Evolutionary conservation across 2,888 invertebrate genomes (phyloP).

Genomic region (Meteorus colon): DNA sequence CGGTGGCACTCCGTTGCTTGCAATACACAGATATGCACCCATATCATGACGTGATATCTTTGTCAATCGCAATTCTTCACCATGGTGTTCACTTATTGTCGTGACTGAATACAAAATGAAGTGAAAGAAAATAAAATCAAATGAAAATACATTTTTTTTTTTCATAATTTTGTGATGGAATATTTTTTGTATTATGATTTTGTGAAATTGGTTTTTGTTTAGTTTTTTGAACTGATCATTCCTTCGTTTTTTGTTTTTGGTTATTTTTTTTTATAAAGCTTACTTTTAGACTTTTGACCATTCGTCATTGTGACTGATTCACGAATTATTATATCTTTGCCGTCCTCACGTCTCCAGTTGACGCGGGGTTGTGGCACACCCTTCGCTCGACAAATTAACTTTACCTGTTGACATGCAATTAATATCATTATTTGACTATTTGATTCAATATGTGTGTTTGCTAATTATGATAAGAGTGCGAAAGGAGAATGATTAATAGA

Average conservation of each 20-base stretch:
- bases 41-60: constrained; percentile 92
- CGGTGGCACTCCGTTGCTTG: constrained; percentile 90
- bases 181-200: neutral
- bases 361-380: constrained; percentile 88
- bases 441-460: too few relatives aligned
- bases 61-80: constrained; percentile 83
- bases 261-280: constrained; percentile 24
- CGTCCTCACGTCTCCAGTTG: constrained; percentile 90
- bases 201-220: neutral
- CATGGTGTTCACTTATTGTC: constrained; percentile 78
- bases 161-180: too few relatives aligned
- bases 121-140: neutral
- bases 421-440: constrained; percentile 5
- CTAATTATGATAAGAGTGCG: too few relatives aligned
- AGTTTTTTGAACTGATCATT: neutral
- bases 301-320: constrained; percentile 72
- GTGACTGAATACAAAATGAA: constrained; percentile 72
- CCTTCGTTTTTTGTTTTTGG: neutral
- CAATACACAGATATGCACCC: constrained; percentile 93
- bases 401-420: constrained; percentile 66
- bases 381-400: constrained; percentile 79
- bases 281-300: constrained; percentile 64
- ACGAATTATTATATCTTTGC: constrained; percentile 85
- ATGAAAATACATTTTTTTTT: neutral
- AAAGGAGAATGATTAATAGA: too few relatives aligned